A percentile compares a stretch with the other conserved stretches of the same genome.
Evolutionary conservation across 2,888 invertebrate species (phyloP).

Genomic region (Drosophila setosimentum): DNA sequence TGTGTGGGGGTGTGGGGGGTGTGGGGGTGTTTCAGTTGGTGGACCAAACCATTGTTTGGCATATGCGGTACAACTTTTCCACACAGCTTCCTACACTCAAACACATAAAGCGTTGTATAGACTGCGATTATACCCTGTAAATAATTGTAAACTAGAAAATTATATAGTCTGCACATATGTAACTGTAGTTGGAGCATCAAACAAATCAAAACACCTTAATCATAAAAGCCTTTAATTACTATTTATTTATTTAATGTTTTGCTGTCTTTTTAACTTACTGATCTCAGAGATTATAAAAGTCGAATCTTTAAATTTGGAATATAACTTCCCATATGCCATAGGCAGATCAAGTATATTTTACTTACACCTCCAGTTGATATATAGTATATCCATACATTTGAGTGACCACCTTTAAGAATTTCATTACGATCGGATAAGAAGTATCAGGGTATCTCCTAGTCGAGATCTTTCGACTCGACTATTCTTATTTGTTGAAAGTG

Average conservation of each 20-base stretch:
- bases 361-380: background rate
- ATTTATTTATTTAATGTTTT: background rate
- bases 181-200: background rate
- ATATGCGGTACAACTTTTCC: slow-evolving; percentile 34
- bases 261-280: background rate
- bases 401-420: background rate
- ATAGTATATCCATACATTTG: background rate
- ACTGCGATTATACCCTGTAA: slow-evolving; percentile 22
- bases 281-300: background rate
- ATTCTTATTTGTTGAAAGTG: background rate
- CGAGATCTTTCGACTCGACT: background rate
- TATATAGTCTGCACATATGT: background rate
- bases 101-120: background rate
- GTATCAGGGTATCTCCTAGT: background rate
- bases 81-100: slow-evolving; percentile 4
- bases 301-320: background rate
- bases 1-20: slow-evolving; percentile 1
- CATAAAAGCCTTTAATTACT: background rate
- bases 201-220: background rate
- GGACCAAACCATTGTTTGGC: slow-evolving; percentile 42
- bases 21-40: background rate
- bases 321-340: background rate
- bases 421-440: background rate
- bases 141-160: background rate
- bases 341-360: background rate